These are phyloP conservation scores for Eupsilia transversa DNA, from an alignment of 2,888 invertebrate genomes.

Conservation along the genomic window DNA sequence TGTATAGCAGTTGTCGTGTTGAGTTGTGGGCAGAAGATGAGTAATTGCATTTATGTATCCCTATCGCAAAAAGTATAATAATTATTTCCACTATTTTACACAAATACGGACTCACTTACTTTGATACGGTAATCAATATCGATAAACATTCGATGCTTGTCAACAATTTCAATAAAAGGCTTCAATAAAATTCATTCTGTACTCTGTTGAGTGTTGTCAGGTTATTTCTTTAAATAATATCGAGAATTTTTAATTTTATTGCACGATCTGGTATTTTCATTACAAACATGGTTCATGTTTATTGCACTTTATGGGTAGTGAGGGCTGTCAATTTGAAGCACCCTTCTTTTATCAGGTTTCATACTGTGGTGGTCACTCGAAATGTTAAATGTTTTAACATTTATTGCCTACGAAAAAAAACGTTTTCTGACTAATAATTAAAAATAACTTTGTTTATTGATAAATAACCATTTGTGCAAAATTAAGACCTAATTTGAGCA, in stretches of 20 bases:
- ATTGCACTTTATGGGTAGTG: conserved; percentile 3
- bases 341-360: background rate
- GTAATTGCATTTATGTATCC: background rate
- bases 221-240: conserved; percentile 29
- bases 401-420: conserved; percentile 1
- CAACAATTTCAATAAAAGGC: conserved; percentile 40
- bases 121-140: conserved; percentile 1
- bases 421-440: background rate
- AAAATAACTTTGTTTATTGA: background rate
- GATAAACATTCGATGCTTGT: conserved; percentile 26
- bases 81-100: background rate
- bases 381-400: background rate
- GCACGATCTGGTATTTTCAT: conserved; percentile 19
- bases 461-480: background rate
- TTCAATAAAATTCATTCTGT: conserved; percentile 32
- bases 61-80: background rate
- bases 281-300: conserved; percentile 16
- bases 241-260: conserved; percentile 24
- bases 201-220: conserved; percentile 12
- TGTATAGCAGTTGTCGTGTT: background rate
- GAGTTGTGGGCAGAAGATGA: background rate
- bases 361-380: background rate
- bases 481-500: background rate
- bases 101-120: conserved; percentile 9
- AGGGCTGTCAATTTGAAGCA: background rate